Evolutionary conservation across 2,888 invertebrate genomes (phyloP), one percentile per base, ranked within the genome.

Genomic region (Agriopis aurantiaria): DNA sequence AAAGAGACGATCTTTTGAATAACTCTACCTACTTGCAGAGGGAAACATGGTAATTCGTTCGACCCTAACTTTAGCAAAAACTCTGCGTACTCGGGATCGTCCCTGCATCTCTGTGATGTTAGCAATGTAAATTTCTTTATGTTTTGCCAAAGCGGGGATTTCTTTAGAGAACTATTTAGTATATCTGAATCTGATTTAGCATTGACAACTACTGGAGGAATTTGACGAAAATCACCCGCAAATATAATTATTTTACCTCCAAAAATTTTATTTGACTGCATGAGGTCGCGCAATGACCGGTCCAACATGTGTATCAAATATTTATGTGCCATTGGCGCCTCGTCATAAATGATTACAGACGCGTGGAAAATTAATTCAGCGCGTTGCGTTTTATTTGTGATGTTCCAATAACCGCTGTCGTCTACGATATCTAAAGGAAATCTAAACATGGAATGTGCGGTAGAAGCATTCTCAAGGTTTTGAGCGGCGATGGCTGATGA

Each of bases 161-260:
- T 65, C 40, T 59, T 65, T 0, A 65, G 8, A 0, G 65, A 65
- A 8, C 40, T 14, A 45, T 59, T 59, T 6, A 53, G 14, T 3
- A 65, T 52, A 17, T 65, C 65, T 0, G 65, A 52, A 53, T 68
- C 51, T 0, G 61, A 46, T 62, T 8, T 56, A 0, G 62, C 67
- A 14, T 56, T 57, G 0, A 45, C 3, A 7, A 64, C 63, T 7
- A 68, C 64, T 0, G 64, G 64, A 9, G 69, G 57, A 23, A 65
- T 69, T 48, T 65, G 69, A 17, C 57, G 41, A 46, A 69, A 69
- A 61, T 69, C 69, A 7, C 69, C 65, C 10, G 69, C 69, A 57
- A 65, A 69, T 6, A 69, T 57, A 8, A 69, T 51, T 0, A 61
- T 65, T 69, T 69, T 65, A 12, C 69, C 60, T 7, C 69, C 64